Base-by-base conservation (phyloP, 2,113 vertebrate genomes). In the Bubo scandiacus region DNA sequence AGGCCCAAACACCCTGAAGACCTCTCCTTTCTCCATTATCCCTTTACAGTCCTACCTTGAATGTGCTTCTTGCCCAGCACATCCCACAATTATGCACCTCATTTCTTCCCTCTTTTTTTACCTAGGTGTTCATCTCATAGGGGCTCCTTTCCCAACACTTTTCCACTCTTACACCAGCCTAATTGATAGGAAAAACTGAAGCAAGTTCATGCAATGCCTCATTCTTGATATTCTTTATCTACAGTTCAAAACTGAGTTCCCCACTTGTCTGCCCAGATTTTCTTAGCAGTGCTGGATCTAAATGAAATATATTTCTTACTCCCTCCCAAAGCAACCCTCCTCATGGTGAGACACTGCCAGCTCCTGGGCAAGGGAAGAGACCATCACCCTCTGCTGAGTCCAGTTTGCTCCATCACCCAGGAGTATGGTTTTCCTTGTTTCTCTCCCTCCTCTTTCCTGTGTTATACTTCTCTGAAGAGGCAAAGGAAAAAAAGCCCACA, bases 401-500 rank as follows among this genome's bases (percentile, higher is more conserved):
- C 52, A 47, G 54, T 11, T 79, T 74, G 42, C n/a, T 72, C 52
- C 27, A 27, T 36, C 62, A 36, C 40, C 20, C 36, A 52, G 19
- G 15, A 77, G 15, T 0, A 47, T 9, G 6, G 11, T 15, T 68
- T 72, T 57, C 34, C 30, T 45, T 77, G 4, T 54, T 58, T 13
- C 26, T 54, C 45, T 91, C 23, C 17, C 29, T 94, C 23, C 15
- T 72, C 57, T 79, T 59, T 47, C 43, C 34, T 57, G 18, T 49
- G 23, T 23, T 68, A 29, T 2, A 43, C 9, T 55, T 16, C 38
- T 78, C 52, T 40, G 30, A 82, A 79, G 12, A 84, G 22, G 8
- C 18, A 71, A 72, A 81, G 5, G 42, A 12, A 27, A 43, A 59
- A 45, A 45, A 59, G 0, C 0, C 3, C 8, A 36, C 3, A 34